Percentiles rank a stretch among this genome's conserved stretches.
These are phyloP conservation scores for Agrypnus murinus DNA, from an alignment of 2,888 invertebrate species.

Conservation along the genomic window DNA sequence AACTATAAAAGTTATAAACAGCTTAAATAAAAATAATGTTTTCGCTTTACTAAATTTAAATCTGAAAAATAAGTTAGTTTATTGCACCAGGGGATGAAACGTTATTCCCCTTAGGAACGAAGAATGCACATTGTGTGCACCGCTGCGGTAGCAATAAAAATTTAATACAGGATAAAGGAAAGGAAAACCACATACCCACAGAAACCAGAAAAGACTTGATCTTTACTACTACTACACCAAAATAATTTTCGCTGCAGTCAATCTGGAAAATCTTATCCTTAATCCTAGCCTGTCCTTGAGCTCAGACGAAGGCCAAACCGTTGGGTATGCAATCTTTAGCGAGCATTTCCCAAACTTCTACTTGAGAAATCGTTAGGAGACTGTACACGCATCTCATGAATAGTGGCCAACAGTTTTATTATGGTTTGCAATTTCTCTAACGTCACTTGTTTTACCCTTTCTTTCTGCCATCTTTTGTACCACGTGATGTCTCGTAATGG, in stretches of 20 bases:
- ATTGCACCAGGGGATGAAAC: background rate
- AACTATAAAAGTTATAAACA: no score
- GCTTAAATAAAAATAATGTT: no score
- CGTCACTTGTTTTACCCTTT: constrained; percentile 47
- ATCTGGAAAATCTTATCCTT: constrained; percentile 23
- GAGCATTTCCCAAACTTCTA: background rate
- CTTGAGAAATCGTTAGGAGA: background rate
- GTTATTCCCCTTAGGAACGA: background rate
- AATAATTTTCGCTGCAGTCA: constrained; percentile 21
- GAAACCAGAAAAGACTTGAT: background rate
- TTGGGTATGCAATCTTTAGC: background rate
- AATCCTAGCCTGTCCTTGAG: constrained; percentile 34
- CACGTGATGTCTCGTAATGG: constrained; percentile 44
- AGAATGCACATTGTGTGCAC: background rate
- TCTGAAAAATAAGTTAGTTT: constrained; percentile 5
- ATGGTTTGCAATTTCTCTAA: constrained; percentile 52
- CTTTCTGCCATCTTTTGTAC: constrained; percentile 47
- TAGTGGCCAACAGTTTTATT: constrained; percentile 42
- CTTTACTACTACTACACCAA: constrained; percentile 14
- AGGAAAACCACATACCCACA: constrained; percentile 1
- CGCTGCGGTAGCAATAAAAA: background rate
- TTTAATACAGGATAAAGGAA: background rate
- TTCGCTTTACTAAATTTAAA: constrained; percentile 10
- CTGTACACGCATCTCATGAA: constrained; percentile 22
- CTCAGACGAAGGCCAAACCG: constrained; percentile 33